These are phyloP conservation scores for Oenanthe oenanthe DNA, from an alignment of 2,113 vertebrate species.

Conservation along the genomic window DNA sequence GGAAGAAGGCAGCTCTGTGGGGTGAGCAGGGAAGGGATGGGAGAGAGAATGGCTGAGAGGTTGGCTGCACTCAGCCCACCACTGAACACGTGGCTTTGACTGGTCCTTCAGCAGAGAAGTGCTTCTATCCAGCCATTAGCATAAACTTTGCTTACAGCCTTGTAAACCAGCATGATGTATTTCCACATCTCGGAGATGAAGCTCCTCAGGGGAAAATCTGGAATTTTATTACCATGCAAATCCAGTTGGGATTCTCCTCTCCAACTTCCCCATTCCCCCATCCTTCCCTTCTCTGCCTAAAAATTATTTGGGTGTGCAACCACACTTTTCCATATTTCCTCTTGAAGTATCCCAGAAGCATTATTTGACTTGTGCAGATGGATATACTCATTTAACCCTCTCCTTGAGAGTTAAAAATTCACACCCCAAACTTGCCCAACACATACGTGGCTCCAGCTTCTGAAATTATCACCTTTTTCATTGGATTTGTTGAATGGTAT, in stretches of 20 bases:
- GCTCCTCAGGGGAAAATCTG: neutral
- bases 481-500: neutral
- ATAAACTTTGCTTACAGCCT: neutral
- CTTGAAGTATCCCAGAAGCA: neutral
- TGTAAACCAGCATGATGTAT: neutral
- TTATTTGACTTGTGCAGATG: neutral
- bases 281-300: neutral
- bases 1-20: neutral
- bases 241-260: neutral
- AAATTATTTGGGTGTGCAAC: neutral
- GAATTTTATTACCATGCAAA: constrained; percentile 22
- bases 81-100: neutral
- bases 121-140: neutral
- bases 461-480: neutral
- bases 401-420: neutral
- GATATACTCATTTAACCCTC: neutral
- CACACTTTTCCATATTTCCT: neutral
- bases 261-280: neutral
- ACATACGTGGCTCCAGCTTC: neutral
- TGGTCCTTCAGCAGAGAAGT: neutral
- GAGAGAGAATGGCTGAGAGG: neutral
- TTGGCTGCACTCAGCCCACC: neutral
- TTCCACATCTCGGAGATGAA: neutral
- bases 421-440: neutral
- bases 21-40: neutral